phyloP scores from a whole-genome alignment of 2,113 vertebrate species.

The Engraulis encrasicolus region DNA sequence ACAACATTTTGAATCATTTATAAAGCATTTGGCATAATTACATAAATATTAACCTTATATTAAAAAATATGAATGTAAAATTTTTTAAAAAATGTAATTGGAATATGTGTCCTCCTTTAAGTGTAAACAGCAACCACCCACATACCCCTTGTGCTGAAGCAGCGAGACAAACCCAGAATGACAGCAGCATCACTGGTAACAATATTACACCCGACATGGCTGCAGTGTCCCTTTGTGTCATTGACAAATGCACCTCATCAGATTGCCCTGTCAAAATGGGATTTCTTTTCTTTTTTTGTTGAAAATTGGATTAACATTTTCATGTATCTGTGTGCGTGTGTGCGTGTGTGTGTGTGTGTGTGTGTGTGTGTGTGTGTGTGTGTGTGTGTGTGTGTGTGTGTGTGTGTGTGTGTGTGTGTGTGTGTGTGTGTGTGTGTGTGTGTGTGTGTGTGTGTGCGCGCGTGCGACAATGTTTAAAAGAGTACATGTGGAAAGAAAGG shows the following conservation, averaged over 20 bases:
- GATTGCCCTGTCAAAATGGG: slow-evolving; percentile 9
- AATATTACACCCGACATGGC: background rate
- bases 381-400: background rate
- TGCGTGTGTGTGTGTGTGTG: background rate
- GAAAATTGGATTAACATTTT: background rate
- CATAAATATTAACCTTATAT: too few species aligned
- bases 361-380: background rate
- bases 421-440: background rate
- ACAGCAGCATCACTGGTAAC: background rate
- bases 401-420: background rate
- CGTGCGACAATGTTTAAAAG: too few species aligned
- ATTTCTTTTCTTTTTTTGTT: slow-evolving; percentile 2
- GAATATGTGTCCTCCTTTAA: too few species aligned
- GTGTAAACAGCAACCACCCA: too few species aligned
- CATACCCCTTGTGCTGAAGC: background rate
- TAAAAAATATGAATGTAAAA: too few species aligned
- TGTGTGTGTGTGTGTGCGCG: background rate
- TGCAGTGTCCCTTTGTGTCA: background rate
- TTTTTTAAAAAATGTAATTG: too few species aligned
- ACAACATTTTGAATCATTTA: too few species aligned
- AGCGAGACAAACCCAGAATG: background rate
- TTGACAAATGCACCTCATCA: slow-evolving; percentile 12
- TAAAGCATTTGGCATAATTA: too few species aligned
- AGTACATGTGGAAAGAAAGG: too few species aligned
- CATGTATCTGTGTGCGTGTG: background rate